These are phyloP conservation scores for Synergus umbraculus DNA, from an alignment of 2,888 invertebrate genomes.

Conservation along the genomic window DNA sequence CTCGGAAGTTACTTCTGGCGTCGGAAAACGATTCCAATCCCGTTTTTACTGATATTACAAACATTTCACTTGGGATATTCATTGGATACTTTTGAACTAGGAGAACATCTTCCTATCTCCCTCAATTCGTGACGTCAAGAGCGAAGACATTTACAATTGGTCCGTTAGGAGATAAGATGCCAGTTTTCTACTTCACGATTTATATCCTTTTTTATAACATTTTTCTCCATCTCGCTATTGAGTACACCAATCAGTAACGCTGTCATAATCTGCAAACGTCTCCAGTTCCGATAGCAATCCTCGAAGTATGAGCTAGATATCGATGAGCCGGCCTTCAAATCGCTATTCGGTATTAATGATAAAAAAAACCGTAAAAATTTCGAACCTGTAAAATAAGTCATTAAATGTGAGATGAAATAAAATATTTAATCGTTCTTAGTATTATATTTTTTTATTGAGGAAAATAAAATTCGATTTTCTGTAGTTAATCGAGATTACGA, in stretches of 20 bases:
- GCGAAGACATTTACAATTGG: not conserved
- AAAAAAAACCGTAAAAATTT: not conserved
- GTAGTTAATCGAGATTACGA: not conserved
- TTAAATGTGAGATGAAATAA: not conserved
- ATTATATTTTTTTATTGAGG: not conserved
- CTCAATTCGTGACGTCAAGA: not conserved
- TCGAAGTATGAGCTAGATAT: too few relatives aligned
- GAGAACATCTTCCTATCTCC: not conserved
- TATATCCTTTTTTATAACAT: not conserved
- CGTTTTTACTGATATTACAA: constrained; percentile 8
- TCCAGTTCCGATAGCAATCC: too few relatives aligned
- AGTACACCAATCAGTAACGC: not conserved
- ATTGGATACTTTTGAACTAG: not conserved
- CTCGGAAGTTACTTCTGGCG: not conserved
- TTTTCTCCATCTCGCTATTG: not conserved
- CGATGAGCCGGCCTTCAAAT: too few relatives aligned
- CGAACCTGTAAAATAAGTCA: constrained; percentile 2
- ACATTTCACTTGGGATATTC: constrained; percentile 17
- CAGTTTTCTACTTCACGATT: not conserved
- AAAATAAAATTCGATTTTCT: not conserved
- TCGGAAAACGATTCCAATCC: not conserved
- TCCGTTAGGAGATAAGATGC: not conserved
- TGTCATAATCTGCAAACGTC: not conserved
- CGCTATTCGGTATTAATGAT: not conserved
- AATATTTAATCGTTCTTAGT: constrained; percentile 1